Evolutionary conservation across 2,797 vertebrate species (phyloP).

Genomic region (Dicrostonyx torquatus): DNA sequence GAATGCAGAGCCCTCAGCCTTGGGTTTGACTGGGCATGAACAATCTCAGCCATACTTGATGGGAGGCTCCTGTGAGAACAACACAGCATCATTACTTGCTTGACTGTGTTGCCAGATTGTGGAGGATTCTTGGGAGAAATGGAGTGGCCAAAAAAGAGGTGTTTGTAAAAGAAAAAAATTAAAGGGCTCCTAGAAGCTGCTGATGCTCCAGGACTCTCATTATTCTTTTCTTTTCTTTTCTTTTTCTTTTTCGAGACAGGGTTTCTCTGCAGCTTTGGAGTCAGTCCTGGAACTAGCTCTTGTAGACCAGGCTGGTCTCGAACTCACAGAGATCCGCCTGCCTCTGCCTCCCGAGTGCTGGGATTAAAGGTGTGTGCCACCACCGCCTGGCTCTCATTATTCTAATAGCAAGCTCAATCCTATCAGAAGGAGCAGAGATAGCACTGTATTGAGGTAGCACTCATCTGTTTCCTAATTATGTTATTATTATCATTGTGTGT

Average conservation of each 20-base stretch:
- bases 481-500: neutral
- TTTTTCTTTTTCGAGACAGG: too few relatives aligned
- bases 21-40: neutral
- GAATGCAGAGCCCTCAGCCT: conserved; percentile 39
- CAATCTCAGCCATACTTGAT: neutral
- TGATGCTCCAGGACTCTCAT: neutral
- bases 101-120: neutral
- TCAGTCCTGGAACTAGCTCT: too few relatives aligned
- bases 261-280: too few relatives aligned
- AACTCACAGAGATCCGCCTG: too few relatives aligned
- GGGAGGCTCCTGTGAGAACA: neutral
- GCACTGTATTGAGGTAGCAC: neutral
- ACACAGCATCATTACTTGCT: neutral
- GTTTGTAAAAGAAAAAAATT: neutral
- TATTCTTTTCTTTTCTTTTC: too few relatives aligned
- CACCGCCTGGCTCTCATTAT: too few relatives aligned
- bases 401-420: conserved; percentile 38
- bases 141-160: neutral
- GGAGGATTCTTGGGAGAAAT: neutral
- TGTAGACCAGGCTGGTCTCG: too few relatives aligned
- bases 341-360: too few relatives aligned
- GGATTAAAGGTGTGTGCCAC: too few relatives aligned
- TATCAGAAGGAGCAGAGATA: neutral
- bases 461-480: conserved; percentile 22
- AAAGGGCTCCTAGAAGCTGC: neutral